Conservation (phyloP, 2,113 vertebrate species). For the Jacana jacana region DNA sequence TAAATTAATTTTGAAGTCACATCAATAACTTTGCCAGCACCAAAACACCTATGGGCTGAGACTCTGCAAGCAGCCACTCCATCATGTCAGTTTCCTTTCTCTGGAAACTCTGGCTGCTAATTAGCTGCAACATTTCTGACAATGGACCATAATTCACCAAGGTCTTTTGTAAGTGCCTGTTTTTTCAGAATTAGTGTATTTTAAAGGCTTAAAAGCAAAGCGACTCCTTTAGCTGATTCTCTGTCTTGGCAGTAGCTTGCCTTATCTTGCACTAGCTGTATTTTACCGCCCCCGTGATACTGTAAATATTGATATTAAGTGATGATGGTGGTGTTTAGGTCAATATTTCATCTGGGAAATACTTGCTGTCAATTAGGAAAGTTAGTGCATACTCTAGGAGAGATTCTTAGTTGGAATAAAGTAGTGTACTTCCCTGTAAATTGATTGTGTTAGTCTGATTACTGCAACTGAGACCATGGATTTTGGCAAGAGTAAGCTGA, state of each 20-base stretch:
- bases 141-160: neutral
- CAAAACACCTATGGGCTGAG: slow-evolving; percentile 5
- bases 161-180: neutral
- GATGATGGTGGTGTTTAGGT: neutral
- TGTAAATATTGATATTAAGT: neutral
- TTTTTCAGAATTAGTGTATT: slow-evolving; percentile 7
- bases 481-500: neutral
- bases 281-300: neutral
- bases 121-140: slow-evolving; percentile 31
- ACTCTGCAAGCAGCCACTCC: neutral
- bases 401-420: neutral
- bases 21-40: slow-evolving; percentile 49
- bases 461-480: neutral
- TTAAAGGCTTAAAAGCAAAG: neutral
- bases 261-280: neutral
- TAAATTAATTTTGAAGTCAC: slow-evolving; percentile 55
- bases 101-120: slow-evolving; percentile 35
- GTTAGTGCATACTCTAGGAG: neutral
- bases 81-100: neutral
- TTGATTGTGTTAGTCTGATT: neutral
- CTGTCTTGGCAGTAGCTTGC: neutral
- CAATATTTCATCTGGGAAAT: neutral
- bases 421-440: neutral
- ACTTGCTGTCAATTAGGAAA: neutral
- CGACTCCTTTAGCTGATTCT: neutral